Evolutionary conservation across 2,113 vertebrate genomes (phyloP), one percentile per base, ranked within the genome.

Genomic region (Telmatochromis sp.): DNA sequence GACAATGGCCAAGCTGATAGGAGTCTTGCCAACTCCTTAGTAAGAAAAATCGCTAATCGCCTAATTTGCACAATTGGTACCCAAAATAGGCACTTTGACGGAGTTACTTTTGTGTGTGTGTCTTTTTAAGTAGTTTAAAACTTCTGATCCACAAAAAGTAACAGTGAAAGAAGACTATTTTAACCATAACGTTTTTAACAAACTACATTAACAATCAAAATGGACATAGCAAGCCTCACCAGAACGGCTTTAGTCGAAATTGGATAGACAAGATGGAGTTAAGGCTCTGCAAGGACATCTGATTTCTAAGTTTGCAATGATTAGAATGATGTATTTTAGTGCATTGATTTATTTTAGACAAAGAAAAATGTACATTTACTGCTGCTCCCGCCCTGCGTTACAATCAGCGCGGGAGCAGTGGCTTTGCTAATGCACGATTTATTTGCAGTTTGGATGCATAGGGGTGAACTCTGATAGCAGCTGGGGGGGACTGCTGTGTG

Each of bases 1-100:
- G 40, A 47, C 14, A 75, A 75, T 28, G 21, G 13, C n/a, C n/a
- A n/a, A n/a, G n/a, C n/a, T n/a, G n/a, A n/a, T n/a, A n/a, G n/a
- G n/a, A n/a, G n/a, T n/a, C n/a, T n/a, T n/a, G n/a, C n/a, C n/a
- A n/a, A n/a, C n/a, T n/a, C n/a, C n/a, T n/a, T n/a, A n/a, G n/a
- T n/a, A n/a, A n/a, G n/a, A n/a, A n/a, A n/a, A n/a, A n/a, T n/a
- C n/a, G n/a, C n/a, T n/a, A n/a, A n/a, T n/a, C n/a, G n/a, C n/a
- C n/a, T n/a, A n/a, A n/a, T n/a, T n/a, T n/a, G n/a, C n/a, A 60
- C 0, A 60, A 60, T 31, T 60, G 26, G 5, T 60, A 58, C 14
- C 57, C 5, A 0, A 17, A 58, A 58, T 31, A 3, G 26, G 26
- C 14, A 17, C 26, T 31, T 3, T 58, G 26, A 2, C 0, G 0